Conservation (phyloP, 2,113 vertebrate species). For the Thomomys bottae region DNA sequence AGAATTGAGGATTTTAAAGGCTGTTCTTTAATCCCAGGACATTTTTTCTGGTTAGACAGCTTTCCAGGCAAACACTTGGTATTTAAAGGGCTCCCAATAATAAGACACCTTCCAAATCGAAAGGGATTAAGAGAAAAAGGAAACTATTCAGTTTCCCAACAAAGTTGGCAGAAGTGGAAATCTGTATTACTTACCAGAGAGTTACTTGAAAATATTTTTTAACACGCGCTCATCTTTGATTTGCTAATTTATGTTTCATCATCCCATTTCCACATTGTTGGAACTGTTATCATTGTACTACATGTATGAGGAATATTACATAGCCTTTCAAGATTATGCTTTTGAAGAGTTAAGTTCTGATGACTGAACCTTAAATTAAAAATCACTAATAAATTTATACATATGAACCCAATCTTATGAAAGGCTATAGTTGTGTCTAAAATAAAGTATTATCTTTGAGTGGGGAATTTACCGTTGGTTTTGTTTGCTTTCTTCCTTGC, state of each 20-base stretch:
- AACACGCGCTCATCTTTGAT: not conserved
- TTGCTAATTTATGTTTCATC: not conserved
- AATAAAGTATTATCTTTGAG: not conserved
- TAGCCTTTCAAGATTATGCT: not conserved
- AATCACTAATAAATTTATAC: not conserved
- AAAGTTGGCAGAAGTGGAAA: not conserved
- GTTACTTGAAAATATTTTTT: constrained; percentile 22
- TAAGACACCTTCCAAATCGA: not conserved
- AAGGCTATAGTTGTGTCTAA: not conserved
- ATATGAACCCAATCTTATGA: not conserved
- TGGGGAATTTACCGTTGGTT: not conserved
- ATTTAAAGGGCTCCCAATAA: not conserved
- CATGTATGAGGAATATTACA: not conserved
- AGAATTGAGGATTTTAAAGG: not conserved
- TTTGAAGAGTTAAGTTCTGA: not conserved
- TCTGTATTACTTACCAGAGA: not conserved
- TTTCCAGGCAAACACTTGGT: not conserved
- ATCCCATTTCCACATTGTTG: not conserved
- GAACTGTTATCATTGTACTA: not conserved
- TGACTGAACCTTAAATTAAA: constrained; percentile 13
- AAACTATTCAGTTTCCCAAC: not conserved
- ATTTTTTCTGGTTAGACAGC: not conserved
- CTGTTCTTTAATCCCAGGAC: not conserved
- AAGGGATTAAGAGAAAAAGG: not conserved
- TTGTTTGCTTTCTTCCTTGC: not conserved